Base-by-base conservation (phyloP, 2,888 invertebrate genomes). In the Shargacucullia verbasci region DNA sequence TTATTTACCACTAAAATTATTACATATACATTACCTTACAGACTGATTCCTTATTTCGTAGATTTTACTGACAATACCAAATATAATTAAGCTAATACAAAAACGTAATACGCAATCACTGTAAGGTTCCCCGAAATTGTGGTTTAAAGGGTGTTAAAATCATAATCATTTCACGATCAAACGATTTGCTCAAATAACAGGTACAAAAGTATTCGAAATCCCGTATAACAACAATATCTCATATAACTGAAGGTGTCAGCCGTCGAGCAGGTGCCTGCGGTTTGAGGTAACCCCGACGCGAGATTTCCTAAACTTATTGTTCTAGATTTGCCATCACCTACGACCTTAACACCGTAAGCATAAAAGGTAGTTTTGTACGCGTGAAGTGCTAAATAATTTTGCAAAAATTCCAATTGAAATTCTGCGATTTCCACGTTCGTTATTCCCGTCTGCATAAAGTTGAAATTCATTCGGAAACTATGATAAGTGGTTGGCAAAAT, bases 191-290 rank as follows among this genome's bases (percentile, higher is more conserved):
- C 9, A 50, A 39, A 61, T 43, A 54, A 48, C 25, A 39, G 33
- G 41, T 33, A 58, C 41, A 67, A 74, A 72, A 77, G 70, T 74
- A 69, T 76, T 74, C 71, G 73, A 77, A 82, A 79, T 79, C 75
- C 69, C 73, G 62, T 70, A 70, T 78, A 75, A 60, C 78, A 80
- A 81, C 76, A 81, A 84, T 86, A 80, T 81, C 81, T 84, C 81
- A 80, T 83, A 79, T 70, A 80, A 78, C 75, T 80, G 76, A 77
- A 80, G 81, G 81, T 85, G 84, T 82, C 86, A 81, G 70, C 73
- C 74, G 65, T 80, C 75, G 78, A 82, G 78, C 88, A 86, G 87
- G 82, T 87, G 88, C 81, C 84, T 86, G 86, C 71, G 88, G 87
- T 84, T 79, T 82, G 84, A 64, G 87, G 88, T 81, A 77, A 76